A percentile compares a stretch with the other conserved stretches of the same genome.
phyloP scores from a whole-genome alignment of 2,888 invertebrate genomes.

The Steinernema hermaphroditum region DNA sequence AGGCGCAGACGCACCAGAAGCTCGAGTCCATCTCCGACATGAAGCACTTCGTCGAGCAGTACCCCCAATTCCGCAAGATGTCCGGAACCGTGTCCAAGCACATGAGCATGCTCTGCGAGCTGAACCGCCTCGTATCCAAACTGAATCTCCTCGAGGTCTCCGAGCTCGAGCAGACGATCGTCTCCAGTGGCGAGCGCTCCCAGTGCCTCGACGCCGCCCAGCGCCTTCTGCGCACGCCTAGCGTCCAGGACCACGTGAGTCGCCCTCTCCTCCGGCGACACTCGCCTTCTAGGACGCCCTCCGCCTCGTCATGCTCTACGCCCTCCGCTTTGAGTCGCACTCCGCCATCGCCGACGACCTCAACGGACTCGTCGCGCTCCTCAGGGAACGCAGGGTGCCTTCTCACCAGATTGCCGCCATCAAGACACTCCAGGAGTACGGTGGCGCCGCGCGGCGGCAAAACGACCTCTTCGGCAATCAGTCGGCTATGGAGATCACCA shows the following conservation, averaged over 20 bases:
- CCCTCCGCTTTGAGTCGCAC: conserved; percentile 87
- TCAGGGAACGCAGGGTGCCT: conserved; percentile 77
- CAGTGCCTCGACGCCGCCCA: conserved; percentile 75
- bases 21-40: conserved; percentile 97
- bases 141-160: conserved; percentile 84
- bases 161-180: conserved; percentile 85
- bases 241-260: conserved; percentile 70
- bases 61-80: conserved; percentile 87
- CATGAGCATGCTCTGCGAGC: conserved; percentile 91
- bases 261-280: not conserved
- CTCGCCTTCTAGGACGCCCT: conserved; percentile 73
- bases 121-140: conserved; percentile 81
- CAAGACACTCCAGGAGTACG: conserved; percentile 67
- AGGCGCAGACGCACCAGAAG: conserved; percentile 89
- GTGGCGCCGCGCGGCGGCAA: conserved; percentile 80
- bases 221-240: conserved; percentile 77
- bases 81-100: conserved; percentile 88
- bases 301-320: conserved; percentile 87
- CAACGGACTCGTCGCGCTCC: conserved; percentile 76
- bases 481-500: conserved; percentile 85
- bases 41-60: conserved; percentile 87
- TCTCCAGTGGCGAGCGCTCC: conserved; percentile 75
- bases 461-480: conserved; percentile 81
- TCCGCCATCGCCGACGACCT: conserved; percentile 79
- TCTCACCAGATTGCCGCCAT: conserved; percentile 63